phyloP scores from a whole-genome alignment of 2,888 invertebrate genomes.

The Drosophila kambysellisi region DNA sequence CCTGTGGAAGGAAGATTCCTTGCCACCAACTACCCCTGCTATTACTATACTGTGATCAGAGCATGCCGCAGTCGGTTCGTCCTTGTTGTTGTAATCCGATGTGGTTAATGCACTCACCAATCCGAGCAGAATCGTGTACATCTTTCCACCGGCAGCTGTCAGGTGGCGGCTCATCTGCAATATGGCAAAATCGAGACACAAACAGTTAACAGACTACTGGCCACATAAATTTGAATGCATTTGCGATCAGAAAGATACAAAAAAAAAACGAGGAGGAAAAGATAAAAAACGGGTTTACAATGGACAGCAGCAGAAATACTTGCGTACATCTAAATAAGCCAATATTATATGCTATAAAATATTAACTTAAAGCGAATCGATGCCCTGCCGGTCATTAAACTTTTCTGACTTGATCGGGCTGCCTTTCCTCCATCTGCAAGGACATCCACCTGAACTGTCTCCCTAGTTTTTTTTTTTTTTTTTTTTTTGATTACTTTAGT shows the following conservation, averaged over 20 bases:
- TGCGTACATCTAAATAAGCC: not conserved
- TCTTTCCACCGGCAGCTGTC: slow-evolving; percentile 37
- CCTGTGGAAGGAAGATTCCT: not conserved
- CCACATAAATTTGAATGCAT: slow-evolving; percentile 44
- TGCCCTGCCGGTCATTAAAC: not conserved
- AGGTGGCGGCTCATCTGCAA: slow-evolving; percentile 49
- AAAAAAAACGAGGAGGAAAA: not conserved
- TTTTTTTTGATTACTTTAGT: not conserved
- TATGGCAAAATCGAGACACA: slow-evolving; percentile 6
- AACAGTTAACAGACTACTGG: slow-evolving; percentile 24
- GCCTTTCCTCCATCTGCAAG: slow-evolving; percentile 52
- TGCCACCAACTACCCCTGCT: not conserved
- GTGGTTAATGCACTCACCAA: slow-evolving; percentile 48
- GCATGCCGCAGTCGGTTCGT: not conserved
- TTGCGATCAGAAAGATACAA: slow-evolving; percentile 29
- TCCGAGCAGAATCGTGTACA: slow-evolving; percentile 43
- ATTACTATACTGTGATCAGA: not conserved
- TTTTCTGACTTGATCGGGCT: no score
- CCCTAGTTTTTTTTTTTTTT: not conserved
- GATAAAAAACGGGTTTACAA: not conserved
- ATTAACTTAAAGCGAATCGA: not conserved
- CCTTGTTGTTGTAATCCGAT: not conserved
- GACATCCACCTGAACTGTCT: slow-evolving; percentile 73
- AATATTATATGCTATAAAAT: slow-evolving; percentile 1
- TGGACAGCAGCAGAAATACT: not conserved